Evolutionary conservation across 2,113 vertebrate genomes (phyloP).

Genomic region (Mesoclemmys tuberculata): DNA sequence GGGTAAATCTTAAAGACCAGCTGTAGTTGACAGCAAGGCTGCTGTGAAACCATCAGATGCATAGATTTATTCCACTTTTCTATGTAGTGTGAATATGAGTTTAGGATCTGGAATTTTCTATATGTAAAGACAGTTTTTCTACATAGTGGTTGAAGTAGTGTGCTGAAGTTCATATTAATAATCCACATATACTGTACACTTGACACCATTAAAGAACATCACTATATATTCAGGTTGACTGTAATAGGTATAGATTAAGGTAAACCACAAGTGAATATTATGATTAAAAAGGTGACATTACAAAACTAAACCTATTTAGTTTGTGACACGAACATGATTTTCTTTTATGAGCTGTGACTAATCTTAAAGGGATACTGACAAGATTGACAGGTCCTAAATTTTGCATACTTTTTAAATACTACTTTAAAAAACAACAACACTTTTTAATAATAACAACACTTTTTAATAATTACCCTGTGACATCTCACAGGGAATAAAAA

Average conservation of each 20-base stretch:
- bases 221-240: constrained; percentile 28
- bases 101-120: background rate
- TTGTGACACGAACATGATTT: constrained; percentile 39
- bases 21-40: background rate
- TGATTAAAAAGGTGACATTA: constrained; percentile 44
- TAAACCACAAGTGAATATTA: constrained; percentile 44
- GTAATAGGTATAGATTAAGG: constrained; percentile 30
- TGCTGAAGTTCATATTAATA: constrained; percentile 26
- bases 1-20: background rate
- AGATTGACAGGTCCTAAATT: background rate
- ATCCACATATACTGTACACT: constrained; percentile 25
- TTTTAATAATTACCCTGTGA: background rate
- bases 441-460: background rate
- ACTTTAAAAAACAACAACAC: constrained; percentile 5
- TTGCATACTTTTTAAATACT: background rate
- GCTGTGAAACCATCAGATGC: background rate
- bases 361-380: constrained; percentile 6
- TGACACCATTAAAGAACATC: constrained; percentile 31
- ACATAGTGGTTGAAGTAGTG: background rate
- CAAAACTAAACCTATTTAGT: background rate
- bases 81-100: constrained; percentile 18
- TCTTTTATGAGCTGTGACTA: constrained; percentile 28
- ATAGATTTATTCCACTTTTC: background rate
- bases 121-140: background rate
- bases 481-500: background rate